Evolutionary conservation across 2,888 invertebrate species (phyloP), one percentile per base, ranked within the genome.

Genomic region (Aelia acuminata): DNA sequence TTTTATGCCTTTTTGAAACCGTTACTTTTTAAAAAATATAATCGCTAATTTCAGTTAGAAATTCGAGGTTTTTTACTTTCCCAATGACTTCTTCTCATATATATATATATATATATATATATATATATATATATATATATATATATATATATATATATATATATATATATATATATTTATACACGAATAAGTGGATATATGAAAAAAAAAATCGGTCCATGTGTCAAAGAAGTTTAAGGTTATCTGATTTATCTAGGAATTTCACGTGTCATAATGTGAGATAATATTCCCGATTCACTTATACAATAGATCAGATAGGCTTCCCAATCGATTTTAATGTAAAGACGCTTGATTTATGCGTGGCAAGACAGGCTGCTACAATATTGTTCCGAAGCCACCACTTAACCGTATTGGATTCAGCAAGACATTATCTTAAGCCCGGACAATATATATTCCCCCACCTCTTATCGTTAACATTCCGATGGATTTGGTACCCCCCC

Each of bases 331-430:
- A 80, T 80, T 43, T 80, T 80, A 80, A 80, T 80, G 80, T 43
- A 80, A 80, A 80, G 80, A 80, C 80, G 80, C 15, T 43, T 80
- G 80, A 80, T 80, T 80, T 43, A 80, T 80, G 80, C 31, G 43
- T n/a, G 10, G 39, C 80, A 43, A 80, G 80, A 80, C 43, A 80
- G 43, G n/a, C 15, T 39, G 39, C 43, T 43, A 80, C 80, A 80
- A 80, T 80, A 80, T 43, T 80, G 80, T 80, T 43, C 39, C 13
- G 3, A 75, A 43, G 39, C 43, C 80, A 43, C 80, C 80, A 80
- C 80, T 80, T 80, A 80, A 80, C 80, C 43, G n/a, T 80, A 80
- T 80, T 80, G 80, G 80, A 80, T 80, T 80, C 80, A n/a, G 13
- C n/a, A 22, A 22, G 43, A 80, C 80, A 80, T 80, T 80, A 80